These are phyloP conservation scores for Sebastiscus albofasciatus DNA, from an alignment of 2,797 vertebrate genomes.

Conservation along the genomic window DNA sequence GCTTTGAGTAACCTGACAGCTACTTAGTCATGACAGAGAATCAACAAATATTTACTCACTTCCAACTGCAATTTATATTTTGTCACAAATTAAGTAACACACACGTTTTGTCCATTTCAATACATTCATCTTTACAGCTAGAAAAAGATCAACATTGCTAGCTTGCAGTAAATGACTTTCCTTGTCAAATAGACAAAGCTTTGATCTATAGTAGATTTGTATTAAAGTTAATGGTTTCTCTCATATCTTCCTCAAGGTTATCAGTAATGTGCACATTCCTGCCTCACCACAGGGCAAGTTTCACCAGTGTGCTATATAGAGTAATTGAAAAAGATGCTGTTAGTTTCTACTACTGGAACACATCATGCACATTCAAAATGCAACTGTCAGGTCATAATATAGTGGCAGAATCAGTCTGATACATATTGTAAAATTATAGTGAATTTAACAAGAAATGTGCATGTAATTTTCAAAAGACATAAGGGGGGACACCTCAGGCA, in stretches of 20 bases:
- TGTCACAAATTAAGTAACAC: conserved; percentile 16
- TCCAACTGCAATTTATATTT: not conserved
- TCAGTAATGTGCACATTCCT: conserved; percentile 54
- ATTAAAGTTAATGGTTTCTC: conserved; percentile 60
- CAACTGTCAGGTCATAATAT: not conserved
- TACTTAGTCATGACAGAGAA: conserved; percentile 25
- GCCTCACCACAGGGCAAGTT: conserved; percentile 43
- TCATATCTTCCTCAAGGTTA: conserved; percentile 68
- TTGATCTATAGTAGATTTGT: conserved; percentile 41
- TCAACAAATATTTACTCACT: conserved; percentile 34
- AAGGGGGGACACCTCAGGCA: no score
- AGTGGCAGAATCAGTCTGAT: not conserved
- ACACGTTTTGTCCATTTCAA: conserved; percentile 13
- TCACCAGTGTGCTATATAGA: conserved; percentile 28
- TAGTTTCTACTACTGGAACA: conserved; percentile 22
- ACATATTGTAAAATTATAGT: not conserved
- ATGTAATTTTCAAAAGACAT: not conserved
- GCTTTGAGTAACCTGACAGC: conserved; percentile 39
- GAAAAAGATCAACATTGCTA: not conserved
- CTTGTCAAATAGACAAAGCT: conserved; percentile 21
- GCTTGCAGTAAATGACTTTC: conserved; percentile 30
- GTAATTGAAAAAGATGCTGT: conserved; percentile 63
- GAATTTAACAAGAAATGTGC: not conserved
- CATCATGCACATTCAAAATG: conserved; percentile 43
- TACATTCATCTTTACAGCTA: not conserved